A percentile compares a stretch with the other conserved stretches of the same genome.
Evolutionary conservation across 2,797 vertebrate species (phyloP).

Genomic region (Miichthys miiuy): DNA sequence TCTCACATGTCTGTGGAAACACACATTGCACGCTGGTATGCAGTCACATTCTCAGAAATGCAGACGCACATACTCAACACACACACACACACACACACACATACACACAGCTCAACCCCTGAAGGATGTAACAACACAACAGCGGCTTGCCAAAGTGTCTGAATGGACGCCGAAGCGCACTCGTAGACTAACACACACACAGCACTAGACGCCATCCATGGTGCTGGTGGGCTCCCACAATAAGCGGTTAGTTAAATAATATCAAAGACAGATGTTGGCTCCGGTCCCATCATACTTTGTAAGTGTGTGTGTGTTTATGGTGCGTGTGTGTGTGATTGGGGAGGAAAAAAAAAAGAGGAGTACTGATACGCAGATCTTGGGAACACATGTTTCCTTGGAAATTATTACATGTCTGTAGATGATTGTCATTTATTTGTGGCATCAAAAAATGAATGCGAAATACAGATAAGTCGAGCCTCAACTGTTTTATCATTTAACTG

Average conservation of each 20-base stretch:
- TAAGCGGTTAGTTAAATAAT: slow-evolving; percentile 84
- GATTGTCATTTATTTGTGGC: slow-evolving; percentile 41
- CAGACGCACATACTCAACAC: slow-evolving; percentile 61
- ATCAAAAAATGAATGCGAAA: slow-evolving; percentile 12
- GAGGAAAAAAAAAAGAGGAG: slow-evolving; percentile 25
- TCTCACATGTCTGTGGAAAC: slow-evolving; percentile 84
- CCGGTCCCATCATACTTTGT: slow-evolving; percentile 70
- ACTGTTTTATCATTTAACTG: background rate
- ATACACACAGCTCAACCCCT: slow-evolving; percentile 45
- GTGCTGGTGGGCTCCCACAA: slow-evolving; percentile 83
- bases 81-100: slow-evolving; percentile 38
- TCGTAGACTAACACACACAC: slow-evolving; percentile 74
- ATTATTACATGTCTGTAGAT: slow-evolving; percentile 20
- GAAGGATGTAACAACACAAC: slow-evolving; percentile 75
- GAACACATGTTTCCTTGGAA: slow-evolving; percentile 55
- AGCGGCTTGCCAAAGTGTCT: slow-evolving; percentile 72
- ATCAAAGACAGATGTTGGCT: slow-evolving; percentile 87
- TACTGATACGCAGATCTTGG: slow-evolving; percentile 60
- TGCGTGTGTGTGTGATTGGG: slow-evolving; percentile 57
- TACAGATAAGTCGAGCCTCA: background rate
- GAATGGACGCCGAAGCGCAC: slow-evolving; percentile 64
- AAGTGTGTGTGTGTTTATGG: slow-evolving; percentile 58
- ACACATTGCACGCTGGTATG: slow-evolving; percentile 80
- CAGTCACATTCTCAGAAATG: slow-evolving; percentile 81
- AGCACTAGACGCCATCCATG: slow-evolving; percentile 76